Conservation (phyloP, 2,888 invertebrate species). For the Drosophila aldrichi region DNA sequence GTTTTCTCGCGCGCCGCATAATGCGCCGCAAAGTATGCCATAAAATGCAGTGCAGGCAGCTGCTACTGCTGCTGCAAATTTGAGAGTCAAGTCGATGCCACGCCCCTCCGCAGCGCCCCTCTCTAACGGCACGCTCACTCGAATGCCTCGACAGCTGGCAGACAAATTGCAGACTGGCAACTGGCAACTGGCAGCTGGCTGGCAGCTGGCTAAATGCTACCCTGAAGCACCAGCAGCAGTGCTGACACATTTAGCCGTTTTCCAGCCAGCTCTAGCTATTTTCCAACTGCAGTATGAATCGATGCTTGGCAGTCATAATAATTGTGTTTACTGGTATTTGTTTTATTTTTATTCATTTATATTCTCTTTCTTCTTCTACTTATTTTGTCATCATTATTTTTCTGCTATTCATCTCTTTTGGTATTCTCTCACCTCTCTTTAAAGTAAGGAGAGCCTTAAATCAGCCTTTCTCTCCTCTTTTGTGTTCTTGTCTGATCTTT, state of each 20-base stretch:
- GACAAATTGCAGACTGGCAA: slow-evolving; percentile 45
- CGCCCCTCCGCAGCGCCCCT: neutral
- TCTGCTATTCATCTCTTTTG: no score
- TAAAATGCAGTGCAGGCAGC: slow-evolving; percentile 54
- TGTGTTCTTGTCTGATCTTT: no score
- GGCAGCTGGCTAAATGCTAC: slow-evolving; percentile 15
- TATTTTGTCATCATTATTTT: no score
- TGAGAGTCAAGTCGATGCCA: slow-evolving; percentile 52
- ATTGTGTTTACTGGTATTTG: neutral
- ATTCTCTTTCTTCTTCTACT: neutral
- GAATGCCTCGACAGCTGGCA: slow-evolving; percentile 40
- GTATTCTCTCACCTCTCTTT: no score
- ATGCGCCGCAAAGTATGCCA: slow-evolving; percentile 79
- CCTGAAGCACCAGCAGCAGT: neutral
- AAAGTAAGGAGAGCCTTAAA: no score
- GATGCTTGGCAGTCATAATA: no score
- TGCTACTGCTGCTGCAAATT: slow-evolving; percentile 37
- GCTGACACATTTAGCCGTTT: neutral
- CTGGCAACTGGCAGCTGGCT: slow-evolving; percentile 19
- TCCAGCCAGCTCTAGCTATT: neutral
- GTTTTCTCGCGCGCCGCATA: slow-evolving; percentile 75
- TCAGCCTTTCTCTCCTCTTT: no score
- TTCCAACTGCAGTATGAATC: neutral
- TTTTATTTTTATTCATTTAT: neutral
- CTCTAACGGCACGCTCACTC: neutral